Evolutionary conservation across 2,113 vertebrate genomes (phyloP), one percentile per base, ranked within the genome.

Genomic region (Oxyura jamaicensis): DNA sequence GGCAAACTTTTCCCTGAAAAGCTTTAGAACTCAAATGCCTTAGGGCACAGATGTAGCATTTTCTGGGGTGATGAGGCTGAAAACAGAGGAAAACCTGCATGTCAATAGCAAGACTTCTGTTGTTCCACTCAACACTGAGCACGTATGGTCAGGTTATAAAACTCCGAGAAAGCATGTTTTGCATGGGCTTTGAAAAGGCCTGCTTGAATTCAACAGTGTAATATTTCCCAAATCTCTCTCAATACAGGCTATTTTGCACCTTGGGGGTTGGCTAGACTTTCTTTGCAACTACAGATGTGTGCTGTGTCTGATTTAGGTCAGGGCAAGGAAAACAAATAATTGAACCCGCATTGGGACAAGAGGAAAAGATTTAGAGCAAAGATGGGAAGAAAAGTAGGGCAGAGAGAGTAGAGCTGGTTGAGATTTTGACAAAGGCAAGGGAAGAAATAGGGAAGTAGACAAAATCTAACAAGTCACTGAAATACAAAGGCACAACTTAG

Each of bases 1-100:
- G 80, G 66, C 69, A 86, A 91, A 84, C 26, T 50, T 89, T 86
- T 86, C 68, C 39, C 88, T 95, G 80, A 90, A 93, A 96, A 76
- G 11, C 69, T 85, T n/a, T 93, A 76, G 35, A 86, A 52, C 20
- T 71, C 26, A 35, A 72, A 2, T 73, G 72, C 76, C 72, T 76
- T 83, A 86, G 85, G 60, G 50, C 63, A 84, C 29, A 91, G 28
- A 66, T 53, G 19, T 74, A 69, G 22, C 8, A 6, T 88, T 79
- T 95, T 88, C 52, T 86, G 58, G 29, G 33, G 10, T 39, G 48
- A 33, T 42, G 62, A 93, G 33, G 44, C 39, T 87, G 63, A 90
- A 79, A 81, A 73, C 14, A 55, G 35, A 75, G 35, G 33, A 52
- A 60, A 86, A 84, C 31, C 58, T 93, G 90, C 1, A 1, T 68